phyloP scores from a whole-genome alignment of 2,797 vertebrate species.

The Crenichthys baileyi region DNA sequence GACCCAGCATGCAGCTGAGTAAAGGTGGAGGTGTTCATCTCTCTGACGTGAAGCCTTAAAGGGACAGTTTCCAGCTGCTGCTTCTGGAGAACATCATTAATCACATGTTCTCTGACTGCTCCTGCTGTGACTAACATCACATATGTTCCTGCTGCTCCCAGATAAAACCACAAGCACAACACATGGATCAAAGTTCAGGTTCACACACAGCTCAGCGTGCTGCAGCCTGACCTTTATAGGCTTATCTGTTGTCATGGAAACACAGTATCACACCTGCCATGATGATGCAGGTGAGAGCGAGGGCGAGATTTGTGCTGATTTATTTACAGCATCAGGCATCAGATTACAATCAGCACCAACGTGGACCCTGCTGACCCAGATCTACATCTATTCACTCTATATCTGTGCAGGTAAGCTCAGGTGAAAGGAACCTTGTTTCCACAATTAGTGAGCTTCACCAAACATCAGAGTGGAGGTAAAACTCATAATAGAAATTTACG shows the following conservation, averaged over 20 bases:
- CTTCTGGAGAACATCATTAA: too few species aligned
- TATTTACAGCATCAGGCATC: neutral
- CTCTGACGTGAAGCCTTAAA: conserved; percentile 3
- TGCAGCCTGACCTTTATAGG: conserved; percentile 20
- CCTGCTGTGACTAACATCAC: too few species aligned
- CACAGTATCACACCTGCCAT: conserved; percentile 4
- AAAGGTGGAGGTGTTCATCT: conserved; percentile 15
- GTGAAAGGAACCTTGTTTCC: too few species aligned
- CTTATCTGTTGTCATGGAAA: conserved; percentile 30
- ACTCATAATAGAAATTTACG: too few species aligned
- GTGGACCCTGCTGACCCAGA: neutral
- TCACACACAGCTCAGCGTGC: neutral
- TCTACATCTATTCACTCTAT: neutral
- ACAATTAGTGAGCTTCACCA: too few species aligned
- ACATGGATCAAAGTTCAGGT: neutral
- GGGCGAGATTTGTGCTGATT: neutral
- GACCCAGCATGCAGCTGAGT: conserved; percentile 6
- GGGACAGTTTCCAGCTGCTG: neutral
- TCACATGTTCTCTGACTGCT: too few species aligned
- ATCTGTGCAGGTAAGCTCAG: neutral
- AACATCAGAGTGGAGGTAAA: too few species aligned
- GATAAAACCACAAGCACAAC: neutral
- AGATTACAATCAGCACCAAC: neutral
- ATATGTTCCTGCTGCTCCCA: neutral
- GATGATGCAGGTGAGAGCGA: neutral